Conservation (phyloP, 1,140 invertebrate genomes). For the Apis cerana region DNA sequence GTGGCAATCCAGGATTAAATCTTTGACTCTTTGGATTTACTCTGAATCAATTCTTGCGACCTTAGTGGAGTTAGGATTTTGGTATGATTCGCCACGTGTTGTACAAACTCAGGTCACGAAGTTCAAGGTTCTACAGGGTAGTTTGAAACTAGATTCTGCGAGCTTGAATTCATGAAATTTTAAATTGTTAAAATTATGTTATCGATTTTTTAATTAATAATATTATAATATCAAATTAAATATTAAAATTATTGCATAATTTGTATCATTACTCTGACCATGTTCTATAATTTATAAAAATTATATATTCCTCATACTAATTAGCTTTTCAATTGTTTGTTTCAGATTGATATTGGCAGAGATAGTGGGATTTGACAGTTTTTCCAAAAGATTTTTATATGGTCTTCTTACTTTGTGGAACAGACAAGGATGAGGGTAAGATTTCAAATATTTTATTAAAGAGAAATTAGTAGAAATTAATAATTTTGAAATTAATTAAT, state of each 20-base stretch:
- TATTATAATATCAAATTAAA: too few species aligned
- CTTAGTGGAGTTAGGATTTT: too few species aligned
- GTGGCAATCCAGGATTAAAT: background rate
- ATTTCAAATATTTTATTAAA: too few species aligned
- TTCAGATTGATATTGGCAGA: background rate
- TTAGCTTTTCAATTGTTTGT: background rate
- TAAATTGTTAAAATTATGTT: too few species aligned
- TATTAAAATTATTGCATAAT: background rate
- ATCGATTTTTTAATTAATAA: too few species aligned
- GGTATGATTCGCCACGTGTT: too few species aligned
- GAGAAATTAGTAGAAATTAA: too few species aligned
- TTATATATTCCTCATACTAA: background rate
- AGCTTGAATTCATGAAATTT: too few species aligned
- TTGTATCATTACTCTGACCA: background rate
- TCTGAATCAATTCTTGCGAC: background rate
- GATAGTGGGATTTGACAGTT: background rate
- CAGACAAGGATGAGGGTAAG: slow-evolving; percentile 7
- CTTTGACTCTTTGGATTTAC: background rate
- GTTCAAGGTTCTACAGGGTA: background rate
- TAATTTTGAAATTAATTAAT: too few species aligned
- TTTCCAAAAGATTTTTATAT: background rate
- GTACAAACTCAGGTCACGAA: background rate
- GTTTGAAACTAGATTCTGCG: too few species aligned
- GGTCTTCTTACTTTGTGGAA: slow-evolving; percentile 19
- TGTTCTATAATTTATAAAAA: background rate